phyloP scores from a whole-genome alignment of 2,888 invertebrate species.

The Leptogaster cylindrica region DNA sequence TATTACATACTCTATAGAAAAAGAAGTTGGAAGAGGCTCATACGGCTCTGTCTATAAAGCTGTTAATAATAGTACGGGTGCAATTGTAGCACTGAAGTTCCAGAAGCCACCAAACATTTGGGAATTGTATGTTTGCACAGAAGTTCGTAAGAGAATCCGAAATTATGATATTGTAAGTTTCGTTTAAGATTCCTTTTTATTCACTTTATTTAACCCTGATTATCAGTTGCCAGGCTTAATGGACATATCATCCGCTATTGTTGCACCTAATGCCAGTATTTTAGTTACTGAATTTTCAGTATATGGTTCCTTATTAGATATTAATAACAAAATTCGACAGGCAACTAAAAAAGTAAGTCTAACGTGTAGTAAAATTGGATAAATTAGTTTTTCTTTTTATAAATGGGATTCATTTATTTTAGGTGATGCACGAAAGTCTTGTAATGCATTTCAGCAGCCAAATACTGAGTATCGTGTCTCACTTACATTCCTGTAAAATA shows the following conservation, averaged over 20 bases:
- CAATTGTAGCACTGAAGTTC: constrained; percentile 77
- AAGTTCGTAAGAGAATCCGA: constrained; percentile 75
- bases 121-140: constrained; percentile 93
- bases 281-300: constrained; percentile 84
- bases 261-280: constrained; percentile 83
- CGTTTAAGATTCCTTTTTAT: constrained; percentile 25
- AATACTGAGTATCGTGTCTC: constrained; percentile 82
- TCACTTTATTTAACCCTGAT: constrained; percentile 52
- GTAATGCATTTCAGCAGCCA: constrained; percentile 84
- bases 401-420: background rate
- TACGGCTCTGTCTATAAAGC: constrained; percentile 80
- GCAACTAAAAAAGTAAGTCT: constrained; percentile 70
- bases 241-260: constrained; percentile 79
- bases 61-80: constrained; percentile 56
- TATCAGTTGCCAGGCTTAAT: constrained; percentile 74
- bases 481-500: constrained; percentile 84
- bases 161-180: constrained; percentile 65
- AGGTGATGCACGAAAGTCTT: constrained; percentile 73
- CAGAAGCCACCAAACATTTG: constrained; percentile 90
- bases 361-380: background rate
- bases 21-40: constrained; percentile 83
- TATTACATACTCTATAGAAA: constrained; percentile 71
- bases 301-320: constrained; percentile 82
- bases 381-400: constrained; percentile 6
- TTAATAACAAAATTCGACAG: constrained; percentile 77